These are phyloP conservation scores for Pelagia noctiluca DNA, from an alignment of 30 jellyfish, hydroid and myxozoan species.

Conservation along the genomic window DNA sequence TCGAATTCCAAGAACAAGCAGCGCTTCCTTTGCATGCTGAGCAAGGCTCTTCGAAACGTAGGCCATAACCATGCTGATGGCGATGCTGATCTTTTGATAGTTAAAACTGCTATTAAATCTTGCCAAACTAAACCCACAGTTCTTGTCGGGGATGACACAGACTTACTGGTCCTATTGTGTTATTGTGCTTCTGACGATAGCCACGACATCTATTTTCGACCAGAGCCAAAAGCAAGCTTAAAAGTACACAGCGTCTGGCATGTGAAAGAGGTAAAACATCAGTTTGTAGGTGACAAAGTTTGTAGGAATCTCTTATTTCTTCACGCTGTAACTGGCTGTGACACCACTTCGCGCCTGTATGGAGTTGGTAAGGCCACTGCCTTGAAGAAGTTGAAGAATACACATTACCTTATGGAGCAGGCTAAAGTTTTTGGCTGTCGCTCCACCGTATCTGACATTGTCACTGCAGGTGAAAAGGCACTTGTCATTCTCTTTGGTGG, in stretches of 20 bases:
- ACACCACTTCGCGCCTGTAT: neutral
- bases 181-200: neutral
- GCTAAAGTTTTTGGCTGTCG: neutral
- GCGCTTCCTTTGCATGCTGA: neutral
- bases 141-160: neutral
- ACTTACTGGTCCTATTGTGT: neutral
- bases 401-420: neutral
- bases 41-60: neutral
- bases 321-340: neutral
- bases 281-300: neutral
- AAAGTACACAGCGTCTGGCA: neutral
- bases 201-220: neutral
- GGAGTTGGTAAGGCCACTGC: neutral
- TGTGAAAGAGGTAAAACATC: neutral
- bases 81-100: neutral
- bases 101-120: neutral
- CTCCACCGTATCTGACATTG: neutral
- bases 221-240: neutral
- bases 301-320: neutral
- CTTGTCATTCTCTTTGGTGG: constrained; percentile 1
- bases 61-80: neutral
- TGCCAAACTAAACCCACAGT: neutral
- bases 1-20: neutral
- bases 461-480: constrained; percentile 9
- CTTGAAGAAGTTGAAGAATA: neutral